Conservation (phyloP, 2,113 vertebrate species). For the Formicarius rufipectus region DNA sequence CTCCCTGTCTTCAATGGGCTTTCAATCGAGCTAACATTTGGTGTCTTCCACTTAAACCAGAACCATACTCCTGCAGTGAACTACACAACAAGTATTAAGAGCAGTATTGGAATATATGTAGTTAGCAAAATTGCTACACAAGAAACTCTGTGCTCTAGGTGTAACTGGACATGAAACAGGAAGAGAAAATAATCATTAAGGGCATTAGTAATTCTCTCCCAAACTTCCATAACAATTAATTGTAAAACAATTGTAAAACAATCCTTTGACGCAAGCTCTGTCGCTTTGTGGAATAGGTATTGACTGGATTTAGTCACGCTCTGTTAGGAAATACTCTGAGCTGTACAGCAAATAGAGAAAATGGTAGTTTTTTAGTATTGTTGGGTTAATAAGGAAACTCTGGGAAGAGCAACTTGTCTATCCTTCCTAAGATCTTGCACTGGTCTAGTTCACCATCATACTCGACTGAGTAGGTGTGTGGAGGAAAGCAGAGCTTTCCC, state of each 20-base stretch:
- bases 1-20: neutral
- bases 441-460: neutral
- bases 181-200: conserved; percentile 32
- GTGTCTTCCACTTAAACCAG: neutral
- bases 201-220: neutral
- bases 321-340: neutral
- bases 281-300: neutral
- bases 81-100: neutral
- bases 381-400: neutral
- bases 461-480: neutral
- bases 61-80: neutral
- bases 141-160: conserved; percentile 34
- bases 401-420: neutral
- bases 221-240: neutral
- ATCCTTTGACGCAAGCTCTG: neutral
- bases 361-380: neutral
- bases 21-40: neutral
- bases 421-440: neutral
- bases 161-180: conserved; percentile 41
- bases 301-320: neutral
- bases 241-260: conserved; percentile 25
- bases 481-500: neutral
- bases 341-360: neutral
- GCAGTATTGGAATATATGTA: neutral
- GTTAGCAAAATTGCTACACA: neutral